phyloP scores from a whole-genome alignment of 2,888 invertebrate genomes.

The Gisinianus flammeolus region DNA sequence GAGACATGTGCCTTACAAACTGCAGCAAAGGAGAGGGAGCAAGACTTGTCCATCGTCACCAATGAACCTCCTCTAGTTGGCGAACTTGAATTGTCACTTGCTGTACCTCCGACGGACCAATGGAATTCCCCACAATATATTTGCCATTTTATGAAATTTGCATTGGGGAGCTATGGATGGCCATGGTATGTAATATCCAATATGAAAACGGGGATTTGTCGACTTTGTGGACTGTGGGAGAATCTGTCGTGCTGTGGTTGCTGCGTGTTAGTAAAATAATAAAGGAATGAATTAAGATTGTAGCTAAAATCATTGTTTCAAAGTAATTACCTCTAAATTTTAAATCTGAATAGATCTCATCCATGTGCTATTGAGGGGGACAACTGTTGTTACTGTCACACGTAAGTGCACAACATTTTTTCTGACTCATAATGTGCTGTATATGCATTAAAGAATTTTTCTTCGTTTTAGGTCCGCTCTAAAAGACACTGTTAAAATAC shows the following conservation, averaged over 20 bases:
- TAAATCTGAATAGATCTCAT: conserved; percentile 61
- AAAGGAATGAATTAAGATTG: neutral
- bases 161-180: conserved; percentile 55
- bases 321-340: neutral
- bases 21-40: conserved; percentile 3
- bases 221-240: conserved; percentile 52
- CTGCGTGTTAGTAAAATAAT: conserved; percentile 43
- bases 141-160: conserved; percentile 56
- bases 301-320: neutral
- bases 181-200: conserved; percentile 57
- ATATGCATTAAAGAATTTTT: too few relatives aligned
- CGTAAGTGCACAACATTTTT: conserved; percentile 67
- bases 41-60: neutral
- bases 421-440: too few relatives aligned
- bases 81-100: neutral
- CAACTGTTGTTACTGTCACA: conserved; percentile 81
- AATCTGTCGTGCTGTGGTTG: conserved; percentile 55
- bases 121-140: conserved; percentile 53
- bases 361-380: conserved; percentile 77
- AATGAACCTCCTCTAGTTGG: conserved; percentile 10
- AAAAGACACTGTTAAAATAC: conserved; percentile 75
- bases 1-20: conserved; percentile 29
- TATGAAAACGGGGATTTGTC: conserved; percentile 51
- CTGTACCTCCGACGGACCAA: conserved; percentile 29
- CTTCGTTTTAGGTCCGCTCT: too few relatives aligned